These are phyloP conservation scores for Sinodicranocentrus sp. DNA, from an alignment of 2,888 invertebrate genomes.

Conservation along the genomic window DNA sequence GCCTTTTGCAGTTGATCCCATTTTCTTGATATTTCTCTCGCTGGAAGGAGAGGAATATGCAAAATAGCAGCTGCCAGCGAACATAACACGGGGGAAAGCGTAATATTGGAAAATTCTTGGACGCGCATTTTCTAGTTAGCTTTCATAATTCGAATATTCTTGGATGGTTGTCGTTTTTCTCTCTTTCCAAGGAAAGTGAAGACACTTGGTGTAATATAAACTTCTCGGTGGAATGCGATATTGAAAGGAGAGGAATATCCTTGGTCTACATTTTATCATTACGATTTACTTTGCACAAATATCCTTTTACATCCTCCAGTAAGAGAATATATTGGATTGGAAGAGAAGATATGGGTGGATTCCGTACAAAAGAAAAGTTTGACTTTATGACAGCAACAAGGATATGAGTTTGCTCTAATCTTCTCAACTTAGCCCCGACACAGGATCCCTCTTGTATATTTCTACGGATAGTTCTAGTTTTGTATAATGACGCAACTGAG, in stretches of 20 bases:
- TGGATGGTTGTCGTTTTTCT: too few relatives aligned
- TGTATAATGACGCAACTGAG: background rate
- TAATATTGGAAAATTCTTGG: constrained; percentile 26
- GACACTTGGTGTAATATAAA: too few relatives aligned
- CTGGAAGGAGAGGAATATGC: background rate
- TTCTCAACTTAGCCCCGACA: constrained; percentile 11
- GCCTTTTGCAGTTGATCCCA: background rate
- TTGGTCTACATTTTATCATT: background rate
- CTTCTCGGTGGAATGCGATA: constrained; percentile 3
- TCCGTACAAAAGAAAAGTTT: constrained; percentile 7
- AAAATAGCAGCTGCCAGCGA: constrained; percentile 13
- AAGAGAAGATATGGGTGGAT: constrained; percentile 7
- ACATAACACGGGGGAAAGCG: background rate
- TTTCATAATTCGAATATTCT: constrained; percentile 27
- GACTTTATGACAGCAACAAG: constrained; percentile 33
- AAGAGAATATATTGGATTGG: constrained; percentile 4
- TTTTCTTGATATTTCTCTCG: background rate
- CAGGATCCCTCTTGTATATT: background rate
- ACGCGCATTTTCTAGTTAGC: constrained; percentile 1
- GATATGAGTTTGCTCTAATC: constrained; percentile 8
- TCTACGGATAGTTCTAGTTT: background rate
- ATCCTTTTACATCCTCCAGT: background rate
- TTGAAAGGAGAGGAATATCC: background rate
- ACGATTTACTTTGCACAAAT: background rate
- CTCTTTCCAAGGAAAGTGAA: background rate